These are phyloP conservation scores for Stictocephala bisonia DNA, from an alignment of 2,888 invertebrate genomes.

Conservation along the genomic window DNA sequence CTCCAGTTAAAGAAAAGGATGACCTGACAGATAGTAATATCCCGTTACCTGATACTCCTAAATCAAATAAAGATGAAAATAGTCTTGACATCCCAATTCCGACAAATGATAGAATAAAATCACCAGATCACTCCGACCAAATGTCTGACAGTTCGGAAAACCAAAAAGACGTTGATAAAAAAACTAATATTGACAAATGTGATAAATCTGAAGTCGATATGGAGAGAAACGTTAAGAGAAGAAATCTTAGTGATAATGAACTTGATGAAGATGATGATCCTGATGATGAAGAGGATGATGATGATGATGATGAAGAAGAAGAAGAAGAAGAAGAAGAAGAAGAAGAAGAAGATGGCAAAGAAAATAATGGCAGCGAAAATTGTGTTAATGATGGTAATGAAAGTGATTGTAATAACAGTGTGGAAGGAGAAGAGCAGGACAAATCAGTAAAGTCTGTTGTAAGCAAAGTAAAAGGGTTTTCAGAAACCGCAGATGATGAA, in stretches of 20 bases:
- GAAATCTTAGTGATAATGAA: too few species aligned
- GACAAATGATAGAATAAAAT: not conserved
- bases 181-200: not conserved
- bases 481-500: slow-evolving; percentile 56
- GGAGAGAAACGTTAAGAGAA: not conserved
- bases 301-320: slow-evolving; percentile 26
- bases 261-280: not conserved
- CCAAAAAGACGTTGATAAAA: slow-evolving; percentile 6
- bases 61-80: slow-evolving; percentile 16
- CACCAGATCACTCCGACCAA: not conserved
- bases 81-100: slow-evolving; percentile 45
- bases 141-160: not conserved
- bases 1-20: slow-evolving; percentile 48
- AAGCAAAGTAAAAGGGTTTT: slow-evolving; percentile 35
- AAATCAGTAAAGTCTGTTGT: slow-evolving; percentile 40
- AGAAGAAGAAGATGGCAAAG: slow-evolving; percentile 1
- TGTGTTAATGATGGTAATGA: slow-evolving; percentile 3
- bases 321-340: slow-evolving; percentile 27
- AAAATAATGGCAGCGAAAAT: not conserved
- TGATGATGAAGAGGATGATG: slow-evolving; percentile 3
- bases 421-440: not conserved
- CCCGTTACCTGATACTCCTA: slow-evolving; percentile 8
- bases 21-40: slow-evolving; percentile 42
- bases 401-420: not conserved
- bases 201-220: slow-evolving; percentile 15